Base-by-base conservation (phyloP, 1,140 invertebrate genomes). In the Harpegnathos saltator region DNA sequence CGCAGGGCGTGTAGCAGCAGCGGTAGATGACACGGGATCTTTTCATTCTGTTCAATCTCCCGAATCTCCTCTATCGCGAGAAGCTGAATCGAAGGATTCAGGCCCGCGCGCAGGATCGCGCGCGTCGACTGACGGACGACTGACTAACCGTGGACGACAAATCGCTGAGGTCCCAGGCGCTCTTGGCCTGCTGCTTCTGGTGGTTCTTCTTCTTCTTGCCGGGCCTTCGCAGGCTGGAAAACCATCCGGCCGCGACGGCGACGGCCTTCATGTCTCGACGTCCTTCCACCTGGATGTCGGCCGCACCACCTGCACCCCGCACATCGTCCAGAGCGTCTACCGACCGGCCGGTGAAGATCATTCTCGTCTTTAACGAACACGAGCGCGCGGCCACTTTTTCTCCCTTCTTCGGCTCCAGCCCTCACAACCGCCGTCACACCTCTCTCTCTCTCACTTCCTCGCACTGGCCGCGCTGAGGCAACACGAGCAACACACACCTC, bases 211-310 rank as follows among this genome's bases (percentile, higher is more conserved):
- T 84, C 82, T 78, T 96, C 63, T 95, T 95, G 19, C 91, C 90
- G 83, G 95, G 95, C 48, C 96, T 95, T 65, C 96, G 95, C 87
- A 97, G 90, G 71, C 97, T 97, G 71, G 96, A 96, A 92, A 97
- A 97, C 97, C 97, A 97, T 89, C 96, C 96, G 75, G 95, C 95
- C 56, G 96, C 96, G 88, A 96, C 91, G 92, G 95, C 89, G 93
- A 95, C 90, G 93, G 95, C 93, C 29, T 89, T 91, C 48, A 91
- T 85, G 54, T 91, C 89, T 50, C 81, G 69, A 9, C 82, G 85
- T 19, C 69, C 61, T 0, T 88, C 87, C 12, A 33, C n/a, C 44
- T 81, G 83, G 12, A 85, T 29, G 59, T 26, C 58, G 50, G 22
- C 58, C 33, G 52, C 38, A 26, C 33, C 61, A 29, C 61, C 54